Evolutionary conservation across 1,140 invertebrate species (phyloP), one percentile per base, ranked within the genome.

Genomic region (Drosophila persimilis): DNA sequence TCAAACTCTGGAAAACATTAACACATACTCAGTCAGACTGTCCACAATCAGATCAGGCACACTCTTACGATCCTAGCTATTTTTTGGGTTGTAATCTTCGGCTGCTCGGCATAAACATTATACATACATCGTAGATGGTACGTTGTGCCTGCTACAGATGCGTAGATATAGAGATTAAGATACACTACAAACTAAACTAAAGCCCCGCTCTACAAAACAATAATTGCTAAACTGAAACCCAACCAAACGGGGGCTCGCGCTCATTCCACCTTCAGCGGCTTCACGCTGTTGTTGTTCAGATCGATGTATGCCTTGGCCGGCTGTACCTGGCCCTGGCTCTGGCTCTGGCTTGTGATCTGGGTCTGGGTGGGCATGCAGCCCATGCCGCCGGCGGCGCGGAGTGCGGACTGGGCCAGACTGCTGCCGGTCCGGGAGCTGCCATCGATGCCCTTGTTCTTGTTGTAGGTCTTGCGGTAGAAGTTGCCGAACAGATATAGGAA

Each of bases 391-490:
- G 89, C 90, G 9, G 90, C 89, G 3, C 79, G 60, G 22, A 90
- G 62, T 0, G 86, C 81, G 11, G 80, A 79, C 24, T 89, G 63
- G 15, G 78, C 83, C 56, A 88, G 15, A 9, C 74, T 78, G 54
- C 72, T 72, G 29, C 77, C 69, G 13, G 50, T 62, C 41, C 44
- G 59, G 26, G 26, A 50, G 54, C 73, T 83, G 20, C 56, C 71
- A 2, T 76, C 74, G 2, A 80, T 6, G 50, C 56, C 58, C 64
- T 89, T 79, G 26, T 69, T 57, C 55, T 90, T 91, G 3, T 91
- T 91, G 83, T 98, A 98, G 0, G 95, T 92, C 85, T 96, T 95
- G 57, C 95, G 94, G 83, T 98, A 98, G 92, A 98, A 98, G 58
- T 98, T 95, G 2, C 93, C 92, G 85, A 98, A 98, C 3, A 98